Evolutionary conservation across 2,113 vertebrate genomes (phyloP).

Genomic region (Ageneiosus marmoratus): DNA sequence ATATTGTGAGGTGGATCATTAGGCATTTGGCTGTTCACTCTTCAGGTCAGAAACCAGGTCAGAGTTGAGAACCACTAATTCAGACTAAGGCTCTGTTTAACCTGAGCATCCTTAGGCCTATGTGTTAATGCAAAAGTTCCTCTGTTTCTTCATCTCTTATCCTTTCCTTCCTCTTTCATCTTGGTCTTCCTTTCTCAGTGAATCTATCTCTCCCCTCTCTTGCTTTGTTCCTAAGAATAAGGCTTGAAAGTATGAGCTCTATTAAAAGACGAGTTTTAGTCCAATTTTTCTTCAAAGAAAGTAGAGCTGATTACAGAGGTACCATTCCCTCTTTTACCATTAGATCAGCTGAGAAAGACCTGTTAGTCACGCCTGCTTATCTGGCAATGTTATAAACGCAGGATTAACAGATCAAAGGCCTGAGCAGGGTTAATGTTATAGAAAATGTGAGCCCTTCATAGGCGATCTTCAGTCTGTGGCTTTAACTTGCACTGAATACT

Average conservation of each 20-base stretch:
- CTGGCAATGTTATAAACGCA: slow-evolving; percentile 92
- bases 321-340: slow-evolving; percentile 82
- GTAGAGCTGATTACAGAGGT: slow-evolving; percentile 83
- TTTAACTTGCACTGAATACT: slow-evolving; percentile 69
- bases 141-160: slow-evolving; percentile 13
- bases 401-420: slow-evolving; percentile 98
- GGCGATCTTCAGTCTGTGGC: slow-evolving; percentile 70
- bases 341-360: slow-evolving; percentile 85
- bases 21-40: not conserved
- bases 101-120: not conserved
- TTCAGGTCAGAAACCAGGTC: not conserved
- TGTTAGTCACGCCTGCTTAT: slow-evolving; percentile 92
- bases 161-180: slow-evolving; percentile 21
- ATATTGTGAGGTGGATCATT: not conserved
- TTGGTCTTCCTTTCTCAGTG: slow-evolving; percentile 38
- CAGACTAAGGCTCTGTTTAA: not conserved
- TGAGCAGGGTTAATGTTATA: slow-evolving; percentile 88
- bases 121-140: not conserved
- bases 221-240: slow-evolving; percentile 36
- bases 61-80: not conserved
- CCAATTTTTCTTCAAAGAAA: slow-evolving; percentile 79
- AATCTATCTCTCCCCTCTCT: slow-evolving; percentile 15
- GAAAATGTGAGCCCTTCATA: slow-evolving; percentile 84
- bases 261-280: slow-evolving; percentile 78
- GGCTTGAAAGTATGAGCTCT: slow-evolving; percentile 66